Base-by-base conservation (phyloP, 2,113 vertebrate genomes). In the Nansenia antarctica region DNA sequence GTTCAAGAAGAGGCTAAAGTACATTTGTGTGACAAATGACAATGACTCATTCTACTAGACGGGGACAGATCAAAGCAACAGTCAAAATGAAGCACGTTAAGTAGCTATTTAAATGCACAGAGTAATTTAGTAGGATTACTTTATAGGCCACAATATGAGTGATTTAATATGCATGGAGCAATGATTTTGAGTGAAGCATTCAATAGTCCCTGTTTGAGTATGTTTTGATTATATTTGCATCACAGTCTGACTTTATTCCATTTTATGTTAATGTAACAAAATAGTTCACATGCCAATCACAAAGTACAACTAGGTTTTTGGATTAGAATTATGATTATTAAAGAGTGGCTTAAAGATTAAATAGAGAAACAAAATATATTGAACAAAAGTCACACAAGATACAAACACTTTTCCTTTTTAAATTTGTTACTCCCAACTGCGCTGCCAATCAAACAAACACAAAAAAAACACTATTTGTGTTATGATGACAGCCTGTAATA, bases 101-200 rank as follows among this genome's bases (percentile, higher is more conserved):
- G 64, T 72, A 55, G 67, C 67, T 87, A 77, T 87, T 85, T 78
- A 77, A 79, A 81, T 81, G 69, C 72, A 83, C 26, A 79, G 31
- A 81, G 57, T 72, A 63, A 77, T 76, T 82, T 45, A 71, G 55
- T 77, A 52, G 79, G 30, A 84, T 72, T 15, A 69, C 71, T 72
- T 77, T 47, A 67, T 82, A 80, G 66, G 62, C 57, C 47, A 31
- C 6, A 69, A 53, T 74, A 55, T 62, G 72, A 72, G 57, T 24
- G 47, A 76, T 82, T 82, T 62, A 70, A 73, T 72, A 93, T 94
- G 62, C 91, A 94, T 52, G 90, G 93, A 22, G 90, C 89, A 84
- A 93, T 32, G 66, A 55, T 67, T 80, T 75, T 78, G 30, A 57
- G 47, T 63, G 77, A 70, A 66, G 58, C 27, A 42, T 45, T 80